Conservation (phyloP, 1,140 invertebrate genomes). For the Cotesia vestalis region DNA sequence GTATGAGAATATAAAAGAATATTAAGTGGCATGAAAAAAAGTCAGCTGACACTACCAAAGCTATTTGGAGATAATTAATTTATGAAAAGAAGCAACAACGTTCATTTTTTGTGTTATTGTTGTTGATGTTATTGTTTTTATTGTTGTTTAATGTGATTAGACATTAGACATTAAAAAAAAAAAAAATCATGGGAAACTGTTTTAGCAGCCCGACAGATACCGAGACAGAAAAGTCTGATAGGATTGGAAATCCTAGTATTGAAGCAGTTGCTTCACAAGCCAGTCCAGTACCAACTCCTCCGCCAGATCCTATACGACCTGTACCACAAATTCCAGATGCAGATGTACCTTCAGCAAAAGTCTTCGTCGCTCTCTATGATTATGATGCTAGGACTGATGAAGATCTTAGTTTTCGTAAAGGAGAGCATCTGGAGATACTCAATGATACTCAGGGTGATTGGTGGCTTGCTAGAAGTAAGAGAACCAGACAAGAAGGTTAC, state of each 20-base stretch:
- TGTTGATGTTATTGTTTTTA: not conserved
- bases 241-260: constrained; percentile 71
- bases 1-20: not conserved
- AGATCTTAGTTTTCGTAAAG: constrained; percentile 97
- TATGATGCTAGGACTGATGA: constrained; percentile 99
- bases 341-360: constrained; percentile 77
- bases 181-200: constrained; percentile 74
- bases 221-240: constrained; percentile 72
- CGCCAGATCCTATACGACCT: constrained; percentile 73
- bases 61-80: not conserved
- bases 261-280: constrained; percentile 71
- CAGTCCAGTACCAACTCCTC: constrained; percentile 72
- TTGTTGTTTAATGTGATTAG: constrained; percentile 6
- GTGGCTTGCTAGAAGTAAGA: constrained; percentile 97
- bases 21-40: constrained; percentile 11
- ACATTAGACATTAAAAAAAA: constrained; percentile 16
- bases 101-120: not conserved
- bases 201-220: constrained; percentile 74
- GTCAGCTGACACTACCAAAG: constrained; percentile 6
- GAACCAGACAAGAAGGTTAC: constrained; percentile 95
- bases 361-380: constrained; percentile 98
- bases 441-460: constrained; percentile 99
- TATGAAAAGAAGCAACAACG: not conserved
- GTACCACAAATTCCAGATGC: constrained; percentile 72
- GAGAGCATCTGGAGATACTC: constrained; percentile 96